Percentiles rank a stretch among this genome's conserved stretches.
Evolutionary conservation across 2,113 vertebrate species (phyloP).

Genomic region (Nycticryphes semicollaris): DNA sequence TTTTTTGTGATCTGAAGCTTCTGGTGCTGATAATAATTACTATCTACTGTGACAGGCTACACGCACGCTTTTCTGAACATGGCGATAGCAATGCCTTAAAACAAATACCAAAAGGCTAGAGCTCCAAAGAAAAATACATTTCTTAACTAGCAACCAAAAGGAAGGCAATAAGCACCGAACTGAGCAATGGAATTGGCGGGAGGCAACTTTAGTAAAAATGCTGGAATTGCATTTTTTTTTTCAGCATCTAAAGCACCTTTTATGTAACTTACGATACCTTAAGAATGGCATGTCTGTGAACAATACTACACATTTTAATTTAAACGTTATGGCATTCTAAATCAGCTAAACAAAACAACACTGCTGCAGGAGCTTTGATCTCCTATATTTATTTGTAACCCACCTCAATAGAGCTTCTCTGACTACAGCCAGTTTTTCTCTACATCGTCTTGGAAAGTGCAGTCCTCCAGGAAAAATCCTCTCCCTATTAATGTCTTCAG

Average conservation of each 20-base stretch:
- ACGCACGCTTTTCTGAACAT: accelerated
- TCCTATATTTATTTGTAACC: neutral
- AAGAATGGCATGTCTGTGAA: neutral
- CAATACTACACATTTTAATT: neutral
- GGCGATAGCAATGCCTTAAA: neutral
- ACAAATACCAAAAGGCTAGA: neutral
- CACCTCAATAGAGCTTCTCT: neutral
- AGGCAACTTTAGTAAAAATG: neutral
- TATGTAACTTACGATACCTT: neutral
- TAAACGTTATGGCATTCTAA: neutral
- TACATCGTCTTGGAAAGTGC: neutral
- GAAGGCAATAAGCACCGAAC: neutral
- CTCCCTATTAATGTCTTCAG: neutral
- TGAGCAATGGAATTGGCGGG: accelerated
- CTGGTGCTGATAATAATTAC: constrained; percentile 27
- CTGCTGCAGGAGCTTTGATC: neutral
- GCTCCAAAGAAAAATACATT: neutral
- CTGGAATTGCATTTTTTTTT: neutral
- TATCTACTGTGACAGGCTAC: constrained; percentile 26
- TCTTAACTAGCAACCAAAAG: neutral
- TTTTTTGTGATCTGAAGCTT: neutral
- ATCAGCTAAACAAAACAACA: neutral
- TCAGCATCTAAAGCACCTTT: neutral
- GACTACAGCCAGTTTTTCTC: neutral
- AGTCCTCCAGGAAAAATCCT: neutral